Base-by-base conservation (phyloP, 92 coral and sea anemone species). In the Porites cylindrica region DNA sequence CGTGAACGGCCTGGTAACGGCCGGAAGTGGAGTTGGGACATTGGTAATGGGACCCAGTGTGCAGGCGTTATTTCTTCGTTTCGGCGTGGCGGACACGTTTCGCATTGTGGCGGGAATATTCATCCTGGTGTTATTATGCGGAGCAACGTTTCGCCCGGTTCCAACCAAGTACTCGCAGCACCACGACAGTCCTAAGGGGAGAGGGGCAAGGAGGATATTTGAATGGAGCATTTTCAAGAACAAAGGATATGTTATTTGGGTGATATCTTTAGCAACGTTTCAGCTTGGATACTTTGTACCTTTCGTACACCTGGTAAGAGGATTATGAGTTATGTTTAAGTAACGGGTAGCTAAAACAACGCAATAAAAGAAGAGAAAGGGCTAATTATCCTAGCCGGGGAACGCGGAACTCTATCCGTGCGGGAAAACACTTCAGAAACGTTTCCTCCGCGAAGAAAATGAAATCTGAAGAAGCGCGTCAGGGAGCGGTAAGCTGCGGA, bases 251-350 rank as follows among this genome's bases (percentile, higher is more conserved):
- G 76, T 93, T 53, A 78, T 93, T 19, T 95, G 98, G 98, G 73
- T 89, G 13, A 65, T 69, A 17, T 95, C 96, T 62, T 84, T 95
- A 78, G 96, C 94, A 18, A 93, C 90, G 29, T 95, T 91, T 89
- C 93, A 93, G 94, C 76, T 97, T 58, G 99, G 97, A 0, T 97
- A 97, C 63, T 97, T 97, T 72, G 97, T 97, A 17, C 99, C 99
- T 9, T 97, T 97, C 76, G 96, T 97, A 8, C 99, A 97, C 62
- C 72, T 97, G 96, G 99, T 97, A 86, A 92, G 99, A 83, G 14
- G 16, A 38, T 38, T 38, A 38, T 38, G 4, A 38, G 47, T 38
- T 38, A 4, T 38, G 7, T 38, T 38, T 38, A 38, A 38, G 47
- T 38, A 38, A 38, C 4, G 5, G 5, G 47, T 38, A 38, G 47